Evolutionary conservation across 2,888 invertebrate species (phyloP), one percentile per base, ranked within the genome.

Genomic region (Trichogramma dendrolimi): DNA sequence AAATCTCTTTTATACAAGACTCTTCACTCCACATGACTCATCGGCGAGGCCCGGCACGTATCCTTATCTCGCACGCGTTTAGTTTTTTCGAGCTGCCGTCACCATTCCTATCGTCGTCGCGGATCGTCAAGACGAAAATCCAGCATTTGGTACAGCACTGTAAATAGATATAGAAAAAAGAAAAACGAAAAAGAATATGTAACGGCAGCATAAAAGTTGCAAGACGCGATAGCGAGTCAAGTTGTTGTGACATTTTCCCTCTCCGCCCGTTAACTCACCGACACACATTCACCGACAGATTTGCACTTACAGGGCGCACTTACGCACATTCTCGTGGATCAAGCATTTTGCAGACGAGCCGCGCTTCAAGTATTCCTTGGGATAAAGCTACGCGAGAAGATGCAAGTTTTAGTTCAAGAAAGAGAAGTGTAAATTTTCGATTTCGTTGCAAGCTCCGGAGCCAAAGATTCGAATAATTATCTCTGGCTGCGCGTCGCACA

Each of bases 11-110:
- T 14, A 14, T 14, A 14, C 14, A 14, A 14, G 14, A 14, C 14
- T 14, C 14, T 14, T 14, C 14, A 1, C 14, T 14, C 14, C 14
- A 14, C 14, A 14, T 14, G 55, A 27, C 61, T 63, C 63, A 65
- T 65, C 56, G 56, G 10, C 41, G 7, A 72, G 66, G 65, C 70
- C 60, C 59, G 63, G 67, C 72, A 70, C 71, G 72, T 72, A 69
- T 62, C 59, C 67, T 65, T 63, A 60, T 62, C 55, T 55, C 52
- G 55, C 54, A 55, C 59, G 62, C 66, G 65, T 67, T 68, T 66
- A 58, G 60, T 59, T 66, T 66, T 63, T 52, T 56, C 43, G 27
- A 14, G 14, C 14, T 14, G 14, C 14, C 14, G 14, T 14, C 14
- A 14, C 14, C 14, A 14, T 14, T 14, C 14, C 14, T 14, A 14